phyloP scores from a whole-genome alignment of 30 jellyfish, hydroid and myxozoan species.

The Hydractinia symbiolongicarpus region DNA sequence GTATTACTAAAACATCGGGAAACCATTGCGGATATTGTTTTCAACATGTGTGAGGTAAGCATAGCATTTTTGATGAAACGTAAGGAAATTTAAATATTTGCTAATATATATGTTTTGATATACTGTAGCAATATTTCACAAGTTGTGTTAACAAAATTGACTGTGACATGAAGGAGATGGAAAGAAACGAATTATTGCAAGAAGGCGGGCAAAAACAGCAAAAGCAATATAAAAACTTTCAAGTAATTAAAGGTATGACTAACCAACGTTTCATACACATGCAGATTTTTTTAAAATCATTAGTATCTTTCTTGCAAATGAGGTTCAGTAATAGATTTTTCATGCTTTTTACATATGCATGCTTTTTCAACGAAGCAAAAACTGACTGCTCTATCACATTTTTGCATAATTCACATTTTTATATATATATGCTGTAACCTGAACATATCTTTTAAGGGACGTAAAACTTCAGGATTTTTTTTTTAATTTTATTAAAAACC shows the following conservation, averaged over 20 bases:
- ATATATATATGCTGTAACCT: too few relatives aligned
- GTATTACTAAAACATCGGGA: conserved; percentile 31
- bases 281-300: neutral
- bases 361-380: too few relatives aligned
- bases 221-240: conserved; percentile 31
- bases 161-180: conserved; percentile 27
- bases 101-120: neutral
- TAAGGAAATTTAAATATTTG: neutral
- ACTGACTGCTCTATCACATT: too few relatives aligned
- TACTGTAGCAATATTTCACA: neutral
- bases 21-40: conserved; percentile 30
- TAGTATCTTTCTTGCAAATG: neutral
- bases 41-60: conserved; percentile 49
- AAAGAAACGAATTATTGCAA: neutral
- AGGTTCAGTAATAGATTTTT: too few relatives aligned
- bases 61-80: neutral
- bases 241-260: conserved; percentile 42
- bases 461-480: too few relatives aligned
- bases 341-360: too few relatives aligned
- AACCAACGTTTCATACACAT: neutral
- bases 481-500: too few relatives aligned
- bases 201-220: neutral
- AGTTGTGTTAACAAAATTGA: conserved; percentile 21
- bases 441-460: too few relatives aligned
- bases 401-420: too few relatives aligned